Base-by-base conservation (phyloP, 2,113 vertebrate genomes). In the Tichodroma muraria region DNA sequence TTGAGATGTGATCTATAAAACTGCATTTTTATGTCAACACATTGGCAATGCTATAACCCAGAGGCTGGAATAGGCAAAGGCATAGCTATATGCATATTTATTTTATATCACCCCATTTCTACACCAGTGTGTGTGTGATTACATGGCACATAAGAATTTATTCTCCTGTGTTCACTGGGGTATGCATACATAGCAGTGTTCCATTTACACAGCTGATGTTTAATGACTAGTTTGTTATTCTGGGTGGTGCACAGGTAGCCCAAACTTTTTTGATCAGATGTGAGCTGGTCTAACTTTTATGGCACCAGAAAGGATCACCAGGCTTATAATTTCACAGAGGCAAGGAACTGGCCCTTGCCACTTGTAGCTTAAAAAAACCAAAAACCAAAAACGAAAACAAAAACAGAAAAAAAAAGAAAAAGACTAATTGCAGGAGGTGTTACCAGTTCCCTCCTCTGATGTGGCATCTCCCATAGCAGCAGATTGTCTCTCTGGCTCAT, bases 1-100 rank as follows among this genome's bases (percentile, higher is more conserved):
- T 90, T 94, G 87, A 95, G 88, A 90, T 88, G 79, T 60, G 92
- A 94, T 83, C 91, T 88, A 91, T 94, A 91, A 97, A 95, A 78
- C 60, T 44, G 82, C 82, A 73, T 88, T 93, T 96, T 96, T 85
- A 93, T 94, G 81, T 93, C 87, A 95, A 89, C 84, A 85, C 82
- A 77, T 94, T 85, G 85, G 68, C 81, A 93, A 13, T 15, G 79
- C 59, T 80, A 28, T 94, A 94, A 95, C 37, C 44, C 5, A 6
- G 44, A 66, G 47, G 50, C 75, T 94, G 87, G 63, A 85, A 80
- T 52, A 80, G 50, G 56, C 65, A 91, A 42, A 89, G 73, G 37
- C 79, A 63, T 60, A 78, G 40, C 49, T 92, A 42, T 84, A 60
- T 84, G 69, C 80, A 42, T 92, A 86, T 80, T 90, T 91, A 45